Percentiles rank a stretch among this genome's conserved stretches.
Conservation (phyloP, 2,797 vertebrate species). For the Threskiornis aethiopicus region DNA sequence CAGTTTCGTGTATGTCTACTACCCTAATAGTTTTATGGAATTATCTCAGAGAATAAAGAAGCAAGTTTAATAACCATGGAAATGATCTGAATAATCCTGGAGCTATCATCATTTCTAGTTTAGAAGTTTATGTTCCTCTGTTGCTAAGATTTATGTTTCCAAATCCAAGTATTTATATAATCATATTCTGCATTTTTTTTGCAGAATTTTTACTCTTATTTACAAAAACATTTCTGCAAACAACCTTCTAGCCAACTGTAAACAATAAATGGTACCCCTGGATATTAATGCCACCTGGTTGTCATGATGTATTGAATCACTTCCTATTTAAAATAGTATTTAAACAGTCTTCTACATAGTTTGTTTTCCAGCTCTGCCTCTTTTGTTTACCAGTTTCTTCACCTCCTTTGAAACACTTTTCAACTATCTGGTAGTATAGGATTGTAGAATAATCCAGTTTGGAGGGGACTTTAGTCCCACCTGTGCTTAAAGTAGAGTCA, state of each 20-base stretch:
- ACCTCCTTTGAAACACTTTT: neutral
- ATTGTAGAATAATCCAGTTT: neutral
- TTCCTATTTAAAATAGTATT: neutral
- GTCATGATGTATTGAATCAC: neutral
- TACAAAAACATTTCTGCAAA: neutral
- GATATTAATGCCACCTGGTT: neutral
- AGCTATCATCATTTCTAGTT: neutral
- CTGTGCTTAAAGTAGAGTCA: neutral
- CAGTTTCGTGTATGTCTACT: neutral
- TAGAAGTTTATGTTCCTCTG: conserved; percentile 24
- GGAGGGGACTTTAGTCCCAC: neutral
- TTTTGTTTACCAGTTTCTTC: neutral
- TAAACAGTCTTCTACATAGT: neutral
- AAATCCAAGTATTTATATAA: neutral
- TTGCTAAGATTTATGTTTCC: conserved; percentile 17
- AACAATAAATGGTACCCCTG: neutral
- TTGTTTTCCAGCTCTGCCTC: neutral
- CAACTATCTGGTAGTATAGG: neutral
- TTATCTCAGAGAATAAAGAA: conserved; percentile 49
- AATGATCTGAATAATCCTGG: conserved; percentile 21
- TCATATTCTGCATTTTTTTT: neutral
- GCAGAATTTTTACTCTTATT: neutral
- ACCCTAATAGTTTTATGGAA: conserved; percentile 48
- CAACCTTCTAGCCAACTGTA: neutral
- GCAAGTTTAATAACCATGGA: conserved; percentile 35